A percentile compares a stretch with the other conserved stretches of the same genome.
These are phyloP conservation scores for Drosophila testacea DNA, from an alignment of 2,888 invertebrate species.

Conservation along the genomic window DNA sequence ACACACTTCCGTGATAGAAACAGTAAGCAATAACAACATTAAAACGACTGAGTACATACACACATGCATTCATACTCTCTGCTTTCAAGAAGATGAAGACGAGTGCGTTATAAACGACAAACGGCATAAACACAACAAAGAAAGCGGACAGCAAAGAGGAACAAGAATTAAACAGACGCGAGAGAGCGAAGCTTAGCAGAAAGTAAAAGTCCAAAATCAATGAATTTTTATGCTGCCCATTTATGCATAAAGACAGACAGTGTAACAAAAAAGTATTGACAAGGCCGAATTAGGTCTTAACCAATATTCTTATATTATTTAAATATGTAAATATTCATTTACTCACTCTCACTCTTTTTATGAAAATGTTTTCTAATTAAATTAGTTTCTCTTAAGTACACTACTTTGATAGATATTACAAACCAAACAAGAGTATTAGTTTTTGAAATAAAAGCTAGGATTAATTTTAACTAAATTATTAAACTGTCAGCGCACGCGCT, in stretches of 20 bases:
- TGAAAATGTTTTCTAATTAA: no score
- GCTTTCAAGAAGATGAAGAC: slow-evolving; percentile 5
- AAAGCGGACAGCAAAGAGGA: slow-evolving; percentile 40
- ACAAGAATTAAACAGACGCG: slow-evolving; percentile 18
- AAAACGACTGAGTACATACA: slow-evolving; percentile 2
- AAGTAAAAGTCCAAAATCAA: slow-evolving; percentile 72
- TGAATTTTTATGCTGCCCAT: slow-evolving; percentile 46
- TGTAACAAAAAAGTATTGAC: no score
- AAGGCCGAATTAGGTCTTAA: no score
- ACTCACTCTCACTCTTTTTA: background rate
- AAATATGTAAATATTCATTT: background rate
- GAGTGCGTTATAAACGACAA: background rate
- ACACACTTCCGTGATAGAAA: slow-evolving; percentile 40
- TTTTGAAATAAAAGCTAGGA: no score
- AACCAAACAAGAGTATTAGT: no score
- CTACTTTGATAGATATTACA: no score
- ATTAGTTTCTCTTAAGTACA: no score
- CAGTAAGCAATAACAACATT: slow-evolving; percentile 28
- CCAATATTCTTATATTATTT: no score
- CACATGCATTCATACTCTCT: background rate
- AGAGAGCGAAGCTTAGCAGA: slow-evolving; percentile 29
- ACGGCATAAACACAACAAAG: slow-evolving; percentile 41
- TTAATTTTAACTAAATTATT: background rate
- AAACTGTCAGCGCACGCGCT: slow-evolving; percentile 6
- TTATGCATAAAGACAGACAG: background rate